Evolutionary conservation across 1,140 invertebrate genomes (phyloP).

Genomic region (Brevipalpus yothersi): DNA sequence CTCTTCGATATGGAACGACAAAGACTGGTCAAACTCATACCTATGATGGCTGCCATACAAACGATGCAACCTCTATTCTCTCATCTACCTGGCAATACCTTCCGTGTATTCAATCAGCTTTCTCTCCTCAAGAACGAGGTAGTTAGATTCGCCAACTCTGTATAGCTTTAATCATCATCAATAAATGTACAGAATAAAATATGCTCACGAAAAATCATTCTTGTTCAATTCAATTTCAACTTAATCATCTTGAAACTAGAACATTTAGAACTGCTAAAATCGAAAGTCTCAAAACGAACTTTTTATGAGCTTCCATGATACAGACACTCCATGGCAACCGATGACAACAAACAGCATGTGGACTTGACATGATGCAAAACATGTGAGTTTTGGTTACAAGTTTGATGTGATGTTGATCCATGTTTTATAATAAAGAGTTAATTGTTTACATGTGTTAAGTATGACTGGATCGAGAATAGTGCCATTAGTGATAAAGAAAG

Average conservation of each 20-base stretch:
- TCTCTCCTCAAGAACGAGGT: constrained; percentile 3
- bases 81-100: not conserved
- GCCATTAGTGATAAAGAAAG: no score
- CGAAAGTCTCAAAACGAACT: not conserved
- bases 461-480: no score
- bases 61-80: constrained; percentile 7
- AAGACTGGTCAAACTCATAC: constrained; percentile 7
- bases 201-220: not conserved
- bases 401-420: no score
- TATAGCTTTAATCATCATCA: not conserved
- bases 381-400: no score
- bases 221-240: not conserved
- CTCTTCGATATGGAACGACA: constrained; percentile 5
- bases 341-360: no score
- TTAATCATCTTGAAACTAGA: not conserved
- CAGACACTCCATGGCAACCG: not conserved
- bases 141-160: constrained; percentile 9
- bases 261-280: not conserved
- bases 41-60: constrained; percentile 8
- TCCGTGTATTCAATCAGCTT: constrained; percentile 1
- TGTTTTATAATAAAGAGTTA: no score
- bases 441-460: no score
- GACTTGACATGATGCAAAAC: no score
- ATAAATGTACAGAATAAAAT: not conserved
- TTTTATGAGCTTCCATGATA: not conserved